phyloP scores from a whole-genome alignment of 2,888 invertebrate species.

The Phengaris arion region DNA sequence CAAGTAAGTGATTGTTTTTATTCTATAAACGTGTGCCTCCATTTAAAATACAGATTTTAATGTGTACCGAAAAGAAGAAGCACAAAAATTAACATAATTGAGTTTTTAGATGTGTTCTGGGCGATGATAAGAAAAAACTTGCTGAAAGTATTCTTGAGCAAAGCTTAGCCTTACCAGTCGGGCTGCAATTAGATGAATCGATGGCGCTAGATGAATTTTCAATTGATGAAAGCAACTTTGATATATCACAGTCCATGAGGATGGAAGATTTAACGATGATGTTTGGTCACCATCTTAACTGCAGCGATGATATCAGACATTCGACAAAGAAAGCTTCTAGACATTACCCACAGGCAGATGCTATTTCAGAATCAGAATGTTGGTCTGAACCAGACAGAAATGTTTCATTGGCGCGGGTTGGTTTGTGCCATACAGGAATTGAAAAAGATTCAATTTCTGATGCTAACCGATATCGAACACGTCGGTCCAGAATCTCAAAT shows the following conservation, averaged over 20 bases:
- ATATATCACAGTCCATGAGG: constrained; percentile 66
- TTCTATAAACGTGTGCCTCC: neutral
- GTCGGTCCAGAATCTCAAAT: constrained; percentile 66
- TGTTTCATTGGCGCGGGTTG: constrained; percentile 89
- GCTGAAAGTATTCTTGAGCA: constrained; percentile 74
- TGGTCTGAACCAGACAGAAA: constrained; percentile 93
- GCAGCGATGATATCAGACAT: constrained; percentile 54
- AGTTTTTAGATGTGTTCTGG: constrained; percentile 65
- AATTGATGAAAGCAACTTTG: constrained; percentile 69
- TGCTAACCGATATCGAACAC: constrained; percentile 58
- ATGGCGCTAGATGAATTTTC: constrained; percentile 70
- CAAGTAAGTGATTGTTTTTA: constrained; percentile 64
- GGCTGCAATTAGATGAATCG: constrained; percentile 69
- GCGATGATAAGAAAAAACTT: constrained; percentile 71
- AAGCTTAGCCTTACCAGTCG: constrained; percentile 71
- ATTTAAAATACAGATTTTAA: neutral
- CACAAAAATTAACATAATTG: neutral
- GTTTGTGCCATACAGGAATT: constrained; percentile 69
- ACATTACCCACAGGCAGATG: constrained; percentile 59
- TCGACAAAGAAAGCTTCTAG: constrained; percentile 49
- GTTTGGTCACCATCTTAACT: constrained; percentile 69
- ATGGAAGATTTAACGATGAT: constrained; percentile 71
- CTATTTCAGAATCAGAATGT: constrained; percentile 86
- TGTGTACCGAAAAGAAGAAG: neutral
- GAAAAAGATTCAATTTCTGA: constrained; percentile 56